Percentiles rank a stretch among this genome's conserved stretches.
Conservation (phyloP, 2,797 vertebrate species). For the Tragelaphus oryx region DNA sequence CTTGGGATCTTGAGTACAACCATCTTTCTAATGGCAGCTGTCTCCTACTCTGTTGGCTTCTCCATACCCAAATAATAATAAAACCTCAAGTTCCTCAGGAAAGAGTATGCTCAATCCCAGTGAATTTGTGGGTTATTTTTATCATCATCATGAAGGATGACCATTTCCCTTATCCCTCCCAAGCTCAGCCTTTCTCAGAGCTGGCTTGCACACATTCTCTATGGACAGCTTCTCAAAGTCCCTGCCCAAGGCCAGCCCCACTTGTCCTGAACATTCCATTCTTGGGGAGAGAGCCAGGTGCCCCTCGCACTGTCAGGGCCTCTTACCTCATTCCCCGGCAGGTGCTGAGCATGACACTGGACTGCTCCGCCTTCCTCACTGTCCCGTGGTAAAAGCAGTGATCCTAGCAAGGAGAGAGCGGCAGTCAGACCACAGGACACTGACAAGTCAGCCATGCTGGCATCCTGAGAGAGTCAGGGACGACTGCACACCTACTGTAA, state of each 20-base stretch:
- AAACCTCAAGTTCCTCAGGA: neutral
- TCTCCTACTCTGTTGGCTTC: neutral
- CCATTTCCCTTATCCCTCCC: neutral
- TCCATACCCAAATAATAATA: neutral
- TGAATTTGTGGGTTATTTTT: neutral
- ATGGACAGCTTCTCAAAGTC: neutral
- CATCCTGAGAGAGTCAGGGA: neutral
- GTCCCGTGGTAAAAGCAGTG: slow-evolving; percentile 95
- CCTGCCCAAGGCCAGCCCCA: neutral
- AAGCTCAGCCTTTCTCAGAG: neutral
- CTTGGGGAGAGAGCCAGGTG: neutral
- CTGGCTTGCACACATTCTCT: neutral
- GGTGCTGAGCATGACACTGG: slow-evolving; percentile 90
- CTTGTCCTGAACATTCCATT: neutral
- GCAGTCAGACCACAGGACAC: neutral
- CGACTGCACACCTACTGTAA: neutral
- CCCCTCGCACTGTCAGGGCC: neutral
- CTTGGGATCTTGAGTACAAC: neutral
- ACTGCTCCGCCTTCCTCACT: slow-evolving; percentile 83
- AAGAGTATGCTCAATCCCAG: neutral
- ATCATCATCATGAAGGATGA: neutral
- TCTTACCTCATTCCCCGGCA: slow-evolving; percentile 93
- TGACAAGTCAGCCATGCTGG: neutral
- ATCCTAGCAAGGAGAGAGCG: slow-evolving; percentile 82
- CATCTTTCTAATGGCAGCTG: neutral